Conservation (phyloP, 2,113 vertebrate species). For the Sciurus niger region DNA sequence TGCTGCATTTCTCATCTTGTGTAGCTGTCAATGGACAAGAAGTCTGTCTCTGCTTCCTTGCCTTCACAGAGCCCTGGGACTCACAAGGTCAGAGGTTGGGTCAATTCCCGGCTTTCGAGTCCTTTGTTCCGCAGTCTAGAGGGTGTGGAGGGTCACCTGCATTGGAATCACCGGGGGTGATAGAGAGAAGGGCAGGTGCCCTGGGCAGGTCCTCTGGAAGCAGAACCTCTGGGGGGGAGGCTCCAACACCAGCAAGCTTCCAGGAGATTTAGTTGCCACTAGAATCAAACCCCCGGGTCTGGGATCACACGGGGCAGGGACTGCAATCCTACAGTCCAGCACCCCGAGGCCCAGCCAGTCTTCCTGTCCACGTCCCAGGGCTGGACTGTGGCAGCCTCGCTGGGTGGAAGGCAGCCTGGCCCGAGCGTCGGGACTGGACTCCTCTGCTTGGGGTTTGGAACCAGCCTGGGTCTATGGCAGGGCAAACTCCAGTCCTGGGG, state of each 20-base stretch:
- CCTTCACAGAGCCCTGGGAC: fast-evolving
- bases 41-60: neutral
- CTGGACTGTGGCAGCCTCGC: neutral
- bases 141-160: neutral
- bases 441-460: neutral
- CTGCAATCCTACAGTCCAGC: neutral
- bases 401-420: neutral
- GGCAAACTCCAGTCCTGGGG: neutral
- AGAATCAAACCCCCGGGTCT: neutral
- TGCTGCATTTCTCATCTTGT: neutral
- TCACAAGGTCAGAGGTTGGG: neutral
- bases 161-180: fast-evolving
- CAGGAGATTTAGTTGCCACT: neutral
- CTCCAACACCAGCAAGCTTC: neutral
- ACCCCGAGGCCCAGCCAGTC: neutral
- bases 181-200: neutral
- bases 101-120: neutral
- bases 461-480: neutral
- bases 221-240: neutral
- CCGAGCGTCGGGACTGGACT: neutral
- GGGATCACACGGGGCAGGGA: fast-evolving
- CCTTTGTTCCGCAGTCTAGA: neutral
- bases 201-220: no score
- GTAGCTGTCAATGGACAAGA: neutral
- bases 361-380: neutral